phyloP scores from a whole-genome alignment of 2,113 vertebrate species.

The Butorides virescens region DNA sequence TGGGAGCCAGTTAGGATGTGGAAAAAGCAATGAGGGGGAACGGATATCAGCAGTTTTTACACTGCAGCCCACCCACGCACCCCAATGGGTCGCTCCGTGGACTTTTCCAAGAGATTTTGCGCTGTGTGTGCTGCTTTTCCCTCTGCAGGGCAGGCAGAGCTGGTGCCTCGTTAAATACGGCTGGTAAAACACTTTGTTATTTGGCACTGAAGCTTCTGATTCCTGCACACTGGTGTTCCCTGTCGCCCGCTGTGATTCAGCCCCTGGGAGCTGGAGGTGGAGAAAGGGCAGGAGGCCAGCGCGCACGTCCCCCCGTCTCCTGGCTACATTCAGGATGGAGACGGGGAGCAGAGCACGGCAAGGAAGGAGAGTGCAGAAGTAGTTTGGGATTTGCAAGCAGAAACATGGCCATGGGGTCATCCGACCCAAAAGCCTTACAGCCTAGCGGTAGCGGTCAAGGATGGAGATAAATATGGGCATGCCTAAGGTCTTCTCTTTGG shows the following conservation, averaged over 20 bases:
- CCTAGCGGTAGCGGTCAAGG: not conserved
- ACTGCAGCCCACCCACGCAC: rapidly evolving
- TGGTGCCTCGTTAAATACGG: not conserved
- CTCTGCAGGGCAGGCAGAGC: not conserved
- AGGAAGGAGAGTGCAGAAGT: not conserved
- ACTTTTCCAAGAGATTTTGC: not conserved
- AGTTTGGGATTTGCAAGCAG: not conserved
- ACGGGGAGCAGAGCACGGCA: not conserved
- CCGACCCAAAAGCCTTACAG: not conserved
- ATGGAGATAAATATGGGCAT: not conserved
- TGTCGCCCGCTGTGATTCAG: not conserved
- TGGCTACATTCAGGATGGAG: not conserved
- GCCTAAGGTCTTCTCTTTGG: not conserved
- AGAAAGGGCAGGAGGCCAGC: not conserved
- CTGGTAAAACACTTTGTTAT: not conserved
- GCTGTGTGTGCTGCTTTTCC: not conserved
- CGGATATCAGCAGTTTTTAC: not conserved
- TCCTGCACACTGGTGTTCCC: not conserved
- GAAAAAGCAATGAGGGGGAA: not conserved
- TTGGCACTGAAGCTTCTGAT: not conserved
- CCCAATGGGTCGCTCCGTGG: rapidly evolving
- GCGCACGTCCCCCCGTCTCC: not conserved
- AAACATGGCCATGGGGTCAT: not conserved
- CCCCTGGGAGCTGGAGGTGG: not conserved
- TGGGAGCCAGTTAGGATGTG: not conserved